These are phyloP conservation scores for Arrhamphus sclerolepis DNA, from an alignment of 2,797 vertebrate species.

Conservation along the genomic window DNA sequence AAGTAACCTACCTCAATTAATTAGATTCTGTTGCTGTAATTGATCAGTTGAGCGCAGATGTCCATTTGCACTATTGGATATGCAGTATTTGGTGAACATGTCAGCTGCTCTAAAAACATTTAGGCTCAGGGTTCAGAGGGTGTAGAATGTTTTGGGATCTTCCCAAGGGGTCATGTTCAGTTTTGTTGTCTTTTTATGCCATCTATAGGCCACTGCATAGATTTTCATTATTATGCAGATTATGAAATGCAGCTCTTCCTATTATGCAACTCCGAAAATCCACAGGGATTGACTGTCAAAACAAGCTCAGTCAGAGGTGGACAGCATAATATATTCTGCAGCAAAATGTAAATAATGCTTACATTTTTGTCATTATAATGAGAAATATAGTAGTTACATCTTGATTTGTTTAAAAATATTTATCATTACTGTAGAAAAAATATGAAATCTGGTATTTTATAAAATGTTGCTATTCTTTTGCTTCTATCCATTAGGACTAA, in stretches of 20 bases:
- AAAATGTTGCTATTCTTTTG: too few species aligned
- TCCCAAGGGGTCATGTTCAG: conserved; percentile 8
- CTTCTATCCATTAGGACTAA: too few species aligned
- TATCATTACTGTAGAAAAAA: too few species aligned
- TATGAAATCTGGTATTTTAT: too few species aligned
- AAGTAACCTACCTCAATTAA: neutral
- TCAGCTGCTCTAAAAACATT: too few species aligned
- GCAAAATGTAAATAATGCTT: conserved; percentile 5
- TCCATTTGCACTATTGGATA: neutral
- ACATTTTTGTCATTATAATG: conserved; percentile 13
- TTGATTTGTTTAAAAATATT: too few species aligned
- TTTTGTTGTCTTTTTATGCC: conserved; percentile 16
- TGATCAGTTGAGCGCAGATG: conserved; percentile 10
- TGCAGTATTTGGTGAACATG: too few species aligned
- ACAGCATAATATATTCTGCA: conserved; percentile 25
- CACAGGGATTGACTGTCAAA: conserved; percentile 37
- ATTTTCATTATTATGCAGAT: conserved; percentile 41
- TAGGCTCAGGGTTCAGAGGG: neutral
- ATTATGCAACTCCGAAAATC: conserved; percentile 41
- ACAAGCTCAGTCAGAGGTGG: conserved; percentile 17
- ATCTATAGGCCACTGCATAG: conserved; percentile 22
- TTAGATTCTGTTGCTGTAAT: neutral
- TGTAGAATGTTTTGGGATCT: conserved; percentile 4
- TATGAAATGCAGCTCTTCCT: conserved; percentile 35
- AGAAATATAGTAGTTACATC: conserved; percentile 1